Percentiles rank a stretch among this genome's conserved stretches.
Conservation (phyloP, 2,797 vertebrate species). For the Carcharodon carcharias region DNA sequence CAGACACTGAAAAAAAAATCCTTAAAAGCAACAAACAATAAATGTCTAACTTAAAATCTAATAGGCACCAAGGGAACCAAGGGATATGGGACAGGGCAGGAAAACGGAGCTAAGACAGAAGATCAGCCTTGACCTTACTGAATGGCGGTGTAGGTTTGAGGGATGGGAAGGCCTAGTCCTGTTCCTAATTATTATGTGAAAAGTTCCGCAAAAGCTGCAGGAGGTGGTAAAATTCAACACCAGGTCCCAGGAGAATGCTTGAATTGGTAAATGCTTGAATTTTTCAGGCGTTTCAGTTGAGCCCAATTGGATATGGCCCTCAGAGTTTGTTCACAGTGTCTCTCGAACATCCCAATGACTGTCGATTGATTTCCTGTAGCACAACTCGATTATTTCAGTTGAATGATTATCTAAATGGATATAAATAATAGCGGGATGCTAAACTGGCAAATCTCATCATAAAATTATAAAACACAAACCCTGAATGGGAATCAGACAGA, state of each 20-base stretch:
- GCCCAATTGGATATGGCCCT: too few species aligned
- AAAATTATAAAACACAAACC: background rate
- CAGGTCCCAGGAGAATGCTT: background rate
- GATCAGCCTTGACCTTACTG: background rate
- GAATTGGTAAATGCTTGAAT: background rate
- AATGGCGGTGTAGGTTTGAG: background rate
- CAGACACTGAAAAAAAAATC: background rate
- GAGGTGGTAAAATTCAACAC: background rate
- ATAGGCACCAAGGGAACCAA: background rate
- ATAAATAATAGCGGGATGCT: background rate
- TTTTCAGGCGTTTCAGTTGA: background rate
- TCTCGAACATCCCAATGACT: too few species aligned
- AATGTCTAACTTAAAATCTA: background rate
- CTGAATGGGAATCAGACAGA: background rate
- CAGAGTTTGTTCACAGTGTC: background rate
- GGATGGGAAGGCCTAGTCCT: background rate
- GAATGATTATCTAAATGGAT: background rate
- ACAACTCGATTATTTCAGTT: background rate
- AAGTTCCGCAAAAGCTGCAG: background rate
- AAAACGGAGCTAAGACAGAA: background rate
- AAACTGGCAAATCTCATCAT: background rate
- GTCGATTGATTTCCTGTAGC: background rate
- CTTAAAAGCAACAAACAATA: background rate
- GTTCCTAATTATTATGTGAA: background rate
- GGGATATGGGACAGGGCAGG: background rate